Conservation (phyloP, 2,888 invertebrate species). For the Rhimphoctona megacephalus region DNA sequence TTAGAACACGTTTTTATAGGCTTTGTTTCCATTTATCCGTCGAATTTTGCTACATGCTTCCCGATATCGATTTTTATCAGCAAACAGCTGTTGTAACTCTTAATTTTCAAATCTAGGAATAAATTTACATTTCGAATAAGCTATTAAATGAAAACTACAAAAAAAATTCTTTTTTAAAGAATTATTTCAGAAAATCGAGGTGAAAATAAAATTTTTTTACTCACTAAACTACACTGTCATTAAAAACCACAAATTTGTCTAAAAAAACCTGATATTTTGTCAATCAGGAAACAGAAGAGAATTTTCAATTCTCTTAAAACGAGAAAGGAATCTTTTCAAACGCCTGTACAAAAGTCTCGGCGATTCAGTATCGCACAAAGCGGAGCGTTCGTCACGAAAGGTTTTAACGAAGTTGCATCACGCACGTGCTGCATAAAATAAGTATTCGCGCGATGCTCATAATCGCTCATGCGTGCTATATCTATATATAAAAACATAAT, state of each 20-base stretch:
- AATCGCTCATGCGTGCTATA: neutral
- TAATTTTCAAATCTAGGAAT: neutral
- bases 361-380: neutral
- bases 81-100: neutral
- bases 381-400: conserved; percentile 50
- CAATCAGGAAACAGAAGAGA: neutral
- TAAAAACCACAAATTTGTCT: neutral
- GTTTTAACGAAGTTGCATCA: conserved; percentile 59
- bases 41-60: neutral
- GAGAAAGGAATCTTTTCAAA: neutral
- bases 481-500: neutral
- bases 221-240: neutral
- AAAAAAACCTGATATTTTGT: neutral
- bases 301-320: neutral
- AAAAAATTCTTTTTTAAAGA: neutral
- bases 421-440: conserved; percentile 60
- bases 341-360: neutral
- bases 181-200: neutral
- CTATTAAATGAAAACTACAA: neutral
- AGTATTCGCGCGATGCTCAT: conserved; percentile 18
- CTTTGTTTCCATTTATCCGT: neutral
- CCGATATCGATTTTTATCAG: neutral
- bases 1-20: neutral
- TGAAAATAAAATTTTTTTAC: neutral
- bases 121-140: neutral